Base-by-base conservation (phyloP, 1,140 invertebrate genomes). In the Sinella curviseta region DNA sequence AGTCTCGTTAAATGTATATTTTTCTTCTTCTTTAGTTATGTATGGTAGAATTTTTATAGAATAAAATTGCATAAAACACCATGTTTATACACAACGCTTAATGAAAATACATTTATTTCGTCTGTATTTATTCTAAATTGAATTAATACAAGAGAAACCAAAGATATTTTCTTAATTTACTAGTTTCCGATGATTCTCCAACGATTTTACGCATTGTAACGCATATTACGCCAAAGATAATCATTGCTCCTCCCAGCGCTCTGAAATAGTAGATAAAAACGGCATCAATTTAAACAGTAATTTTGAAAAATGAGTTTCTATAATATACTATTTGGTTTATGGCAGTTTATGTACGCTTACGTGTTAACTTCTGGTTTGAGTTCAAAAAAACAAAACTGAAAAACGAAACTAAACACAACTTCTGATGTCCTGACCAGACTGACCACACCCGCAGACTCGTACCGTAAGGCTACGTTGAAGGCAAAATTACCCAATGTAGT, bases 61-160 rank as follows among this genome's bases (percentile, higher is more conserved):
- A n/a, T n/a, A n/a, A n/a, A n/a, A n/a, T n/a, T n/a, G n/a, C n/a
- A n/a, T n/a, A n/a, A n/a, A n/a, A 48, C 39, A 48, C 8, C 39
- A 48, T 48, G 39, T 48, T 48, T n/a, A n/a, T n/a, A n/a, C n/a
- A n/a, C n/a, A n/a, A n/a, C n/a, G n/a, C n/a, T n/a, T n/a, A n/a
- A n/a, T n/a, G n/a, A n/a, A n/a, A n/a, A n/a, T n/a, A n/a, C n/a
- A 48, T 48, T 48, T 48, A 48, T 48, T 48, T 48, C 39, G 8
- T 12, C 20, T 48, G 39, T 48, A 48, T n/a, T 17, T 4, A 48
- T 60, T n/a, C 24, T 60, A 26, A 4, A n/a, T 60, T 60, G 57
- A n/a, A 4, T 70, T 70, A 70, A n/a, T 70, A 70, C 65, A 70
- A n/a, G 12, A 70, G 31, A 70, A 70, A 70, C 8, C 8, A 70